Conservation (phyloP, 1,140 invertebrate species). For the Aphelinus atriplicis region DNA sequence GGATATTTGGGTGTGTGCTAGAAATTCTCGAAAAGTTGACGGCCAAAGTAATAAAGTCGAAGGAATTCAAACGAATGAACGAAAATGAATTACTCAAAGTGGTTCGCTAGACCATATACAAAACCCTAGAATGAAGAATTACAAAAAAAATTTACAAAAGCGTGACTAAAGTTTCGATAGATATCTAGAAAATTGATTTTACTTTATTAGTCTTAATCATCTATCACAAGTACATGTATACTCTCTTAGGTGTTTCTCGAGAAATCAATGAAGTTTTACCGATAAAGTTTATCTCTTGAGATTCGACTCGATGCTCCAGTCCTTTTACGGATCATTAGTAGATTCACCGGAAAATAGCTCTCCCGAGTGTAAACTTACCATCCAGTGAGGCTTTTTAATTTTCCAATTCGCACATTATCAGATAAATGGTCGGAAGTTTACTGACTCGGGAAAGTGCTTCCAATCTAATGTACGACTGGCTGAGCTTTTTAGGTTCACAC, state of each 20-base stretch:
- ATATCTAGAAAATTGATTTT: no score
- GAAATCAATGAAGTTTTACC: slow-evolving; percentile 10
- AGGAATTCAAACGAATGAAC: no score
- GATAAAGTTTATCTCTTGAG: slow-evolving; percentile 1
- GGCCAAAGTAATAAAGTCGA: no score
- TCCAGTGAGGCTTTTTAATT: slow-evolving; percentile 15
- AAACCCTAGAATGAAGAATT: no score
- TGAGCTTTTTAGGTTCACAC: neutral
- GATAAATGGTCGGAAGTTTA: slow-evolving; percentile 15
- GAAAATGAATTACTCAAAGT: no score
- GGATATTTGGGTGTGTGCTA: no score
- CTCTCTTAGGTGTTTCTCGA: neutral
- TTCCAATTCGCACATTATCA: slow-evolving; percentile 19
- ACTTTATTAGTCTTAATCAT: no score
- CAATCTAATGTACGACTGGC: neutral
- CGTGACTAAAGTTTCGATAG: no score
- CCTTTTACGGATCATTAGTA: slow-evolving; percentile 19
- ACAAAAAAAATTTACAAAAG: no score
- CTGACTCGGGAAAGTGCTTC: neutral
- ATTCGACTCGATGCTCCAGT: neutral
- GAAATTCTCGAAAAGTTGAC: no score
- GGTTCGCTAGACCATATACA: no score
- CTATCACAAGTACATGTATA: neutral
- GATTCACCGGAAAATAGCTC: neutral
- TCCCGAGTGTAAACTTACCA: neutral